Conservation (phyloP, 2,888 invertebrate species). For the Caenorhabditis afra region DNA sequence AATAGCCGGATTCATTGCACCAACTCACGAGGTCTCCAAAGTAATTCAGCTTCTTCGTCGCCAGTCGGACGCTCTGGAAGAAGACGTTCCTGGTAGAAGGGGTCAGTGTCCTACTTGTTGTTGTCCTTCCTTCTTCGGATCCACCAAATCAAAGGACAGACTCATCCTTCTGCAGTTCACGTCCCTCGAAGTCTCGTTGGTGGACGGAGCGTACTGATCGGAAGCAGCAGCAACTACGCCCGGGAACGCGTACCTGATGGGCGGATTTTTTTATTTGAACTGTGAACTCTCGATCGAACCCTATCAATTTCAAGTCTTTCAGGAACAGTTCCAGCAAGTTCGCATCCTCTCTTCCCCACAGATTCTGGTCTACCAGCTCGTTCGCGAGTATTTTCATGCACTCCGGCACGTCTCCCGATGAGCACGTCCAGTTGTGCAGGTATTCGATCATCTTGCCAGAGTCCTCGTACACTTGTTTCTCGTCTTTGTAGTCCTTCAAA, state of each 20-base stretch:
- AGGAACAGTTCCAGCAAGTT: too few species aligned
- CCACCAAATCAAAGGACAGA: conserved; percentile 28
- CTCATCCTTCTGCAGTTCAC: conserved; percentile 36
- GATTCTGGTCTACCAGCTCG: conserved; percentile 27
- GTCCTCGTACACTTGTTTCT: conserved; percentile 62
- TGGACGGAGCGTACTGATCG: conserved; percentile 13
- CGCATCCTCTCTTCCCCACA: conserved; percentile 57
- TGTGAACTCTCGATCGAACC: too few species aligned
- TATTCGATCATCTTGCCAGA: conserved; percentile 59
- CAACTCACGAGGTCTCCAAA: conserved; percentile 32
- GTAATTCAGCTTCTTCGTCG: conserved; percentile 15
- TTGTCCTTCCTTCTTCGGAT: conserved; percentile 17
- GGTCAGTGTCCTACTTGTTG: too few species aligned
- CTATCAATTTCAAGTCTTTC: too few species aligned
- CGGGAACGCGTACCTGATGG: too few species aligned
- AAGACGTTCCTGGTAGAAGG: not conserved
- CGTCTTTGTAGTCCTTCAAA: conserved; percentile 65
- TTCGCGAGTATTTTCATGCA: conserved; percentile 54
- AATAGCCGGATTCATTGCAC: conserved; percentile 43
- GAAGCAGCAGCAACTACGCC: too few species aligned
- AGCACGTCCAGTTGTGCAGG: conserved; percentile 59
- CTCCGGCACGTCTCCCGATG: conserved; percentile 4
- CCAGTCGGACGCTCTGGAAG: not conserved
- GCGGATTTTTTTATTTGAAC: too few species aligned
- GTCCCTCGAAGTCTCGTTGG: conserved; percentile 13